Base-by-base conservation (phyloP, 2,113 vertebrate genomes). In the Lagenorhynchus albirostris region DNA sequence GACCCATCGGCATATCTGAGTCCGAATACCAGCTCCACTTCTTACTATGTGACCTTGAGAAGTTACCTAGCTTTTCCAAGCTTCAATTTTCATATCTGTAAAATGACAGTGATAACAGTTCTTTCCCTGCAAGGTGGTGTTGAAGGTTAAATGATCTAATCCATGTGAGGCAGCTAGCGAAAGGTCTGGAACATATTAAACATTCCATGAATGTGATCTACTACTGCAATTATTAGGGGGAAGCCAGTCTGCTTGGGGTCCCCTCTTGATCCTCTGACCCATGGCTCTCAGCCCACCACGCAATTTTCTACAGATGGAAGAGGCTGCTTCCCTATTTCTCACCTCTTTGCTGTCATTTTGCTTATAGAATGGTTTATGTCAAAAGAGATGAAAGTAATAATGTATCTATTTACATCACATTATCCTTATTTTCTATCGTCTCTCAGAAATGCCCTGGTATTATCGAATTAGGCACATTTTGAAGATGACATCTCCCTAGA, bases 391-490 rank as follows among this genome's bases (percentile, higher is more conserved):
- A 76, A 96, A 96, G 96, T 73, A 92, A 88, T 97, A 77, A 88
- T 94, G 68, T 89, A 31, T 85, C 87, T 96, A 88, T 97, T 97
- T 95, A 96, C 92, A 95, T 94, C 95, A 91, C 73, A 94, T 91
- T 74, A 88, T 36, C 62, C 50, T 93, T 67, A 74, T 91, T 87
- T 95, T 80, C 90, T 92, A 95, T 93, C 44, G 86, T 88, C 80
- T 87, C 55, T 94, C 77, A 18, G 73, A 97, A 94, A 86, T 55
- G 67, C 92, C 80, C 95, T 88, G 71, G 36, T 47, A 93, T 97
- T 96, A 97, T 94, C 92, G 15, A 89, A 97, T 97, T 97, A 97
- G 93, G 84, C 20, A 0, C 68, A 74, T 92, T 96, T 96, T 82
- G 87, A 96, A 96, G 92, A 95, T 96, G 96, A 77, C 92, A 96